Evolutionary conservation across 2,797 vertebrate species (phyloP), one percentile per base, ranked within the genome.

Genomic region (Naso thynnoides): DNA sequence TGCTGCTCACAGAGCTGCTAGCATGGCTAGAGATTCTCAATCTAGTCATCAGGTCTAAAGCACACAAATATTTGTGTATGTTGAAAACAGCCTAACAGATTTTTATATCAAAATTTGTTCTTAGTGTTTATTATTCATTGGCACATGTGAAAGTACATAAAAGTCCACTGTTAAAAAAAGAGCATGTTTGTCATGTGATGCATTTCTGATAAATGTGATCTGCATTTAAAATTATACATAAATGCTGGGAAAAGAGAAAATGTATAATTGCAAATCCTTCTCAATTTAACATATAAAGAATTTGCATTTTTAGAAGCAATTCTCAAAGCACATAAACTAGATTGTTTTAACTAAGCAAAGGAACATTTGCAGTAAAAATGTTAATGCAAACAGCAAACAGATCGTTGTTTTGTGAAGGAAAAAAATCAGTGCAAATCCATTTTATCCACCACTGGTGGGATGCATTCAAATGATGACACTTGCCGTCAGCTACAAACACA

Each of bases 91-190:
- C 21, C 11, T 56, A 13, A 57, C 53, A 21, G 2, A 31, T 31
- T 15, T 14, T 16, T 1, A 21, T 23, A n/a, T n/a, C n/a, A 13
- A 13, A 1, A 38, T 59, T 52, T 63, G 27, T 36, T 44, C 39
- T 6, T 26, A 24, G 36, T 76, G 38, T 84, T 80, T 76, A 81
- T 75, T 84, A 61, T 61, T 39, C 21, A 70, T 73, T n/a, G 14
- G 27, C 29, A 16, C 0, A 8, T 33, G n/a, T 13, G 49, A 7
- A 38, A 59, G 8, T 18, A 67, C 3, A 55, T 9, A 64, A 58
- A 74, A 8, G 27, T 29, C 18, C 23, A 50, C 6, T 4, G 16
- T 54, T 47, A 29, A 53, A n/a, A 59, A 27, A 49, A 64, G n/a
- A 15, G 6, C 19, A 21, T 9, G 21, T 70, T 29, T 53, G 56